Base-by-base conservation (phyloP, 1,140 invertebrate species). In the Mamestra configurata region DNA sequence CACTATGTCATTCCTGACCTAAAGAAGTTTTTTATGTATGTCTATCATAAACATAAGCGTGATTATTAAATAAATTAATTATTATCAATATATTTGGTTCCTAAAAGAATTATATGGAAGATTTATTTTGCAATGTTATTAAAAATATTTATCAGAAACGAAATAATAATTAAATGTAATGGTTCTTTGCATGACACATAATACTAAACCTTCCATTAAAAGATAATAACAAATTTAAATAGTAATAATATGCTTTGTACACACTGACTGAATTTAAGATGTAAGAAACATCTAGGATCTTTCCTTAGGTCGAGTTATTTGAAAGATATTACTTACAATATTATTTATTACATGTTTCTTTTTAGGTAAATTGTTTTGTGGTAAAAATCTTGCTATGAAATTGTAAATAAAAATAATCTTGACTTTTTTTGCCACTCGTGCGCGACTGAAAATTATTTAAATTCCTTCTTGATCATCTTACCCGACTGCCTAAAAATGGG, bases 171-270 rank as follows among this genome's bases (percentile, higher is more conserved):
- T 61, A 53, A 77, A 22, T 57, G 31, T 24, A 76, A 61, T 64
- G 37, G 18, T 61, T 49, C 49, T 53, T 20, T 70, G 49, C 73
- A 75, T 80, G 24, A 40, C 57, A 66, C 31, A 35, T 79, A 64
- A 73, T 71, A 72, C 79, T 79, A 79, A 84, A 89, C 87, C 90
- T 92, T 91, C 90, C 90, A 91, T 80, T 84, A 79, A 82, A 86
- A 73, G 89, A 91, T 90, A 89, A 93, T 90, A 91, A 91, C 86
- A 87, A 83, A 75, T 75, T 59, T 75, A 57, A 77, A 78, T 75
- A 75, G n/a, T 73, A 68, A 51, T 61, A 31, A 59, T 66, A 68
- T 22, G 71, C 43, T 77, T 46, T 37, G 72, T 70, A 40, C 22
- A 59, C 77, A 71, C 51, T 68, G 51, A 51, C 20, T 10, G 20